Evolutionary conservation across 2,888 invertebrate genomes (phyloP).

Genomic region (Mythimna vitellina): DNA sequence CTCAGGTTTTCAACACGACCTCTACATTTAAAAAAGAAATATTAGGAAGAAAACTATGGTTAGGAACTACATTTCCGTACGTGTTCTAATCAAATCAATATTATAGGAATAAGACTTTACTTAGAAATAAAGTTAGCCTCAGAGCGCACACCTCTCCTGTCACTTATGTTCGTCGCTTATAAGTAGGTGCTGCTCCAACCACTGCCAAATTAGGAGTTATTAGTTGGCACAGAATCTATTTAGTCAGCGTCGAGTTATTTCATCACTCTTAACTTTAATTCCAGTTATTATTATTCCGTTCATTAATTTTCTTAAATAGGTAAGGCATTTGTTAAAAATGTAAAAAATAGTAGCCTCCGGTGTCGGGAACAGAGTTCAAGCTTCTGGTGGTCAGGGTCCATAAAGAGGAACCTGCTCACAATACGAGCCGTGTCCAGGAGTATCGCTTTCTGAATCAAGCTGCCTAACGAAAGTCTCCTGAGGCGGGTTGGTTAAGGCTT

Average conservation of each 20-base stretch:
- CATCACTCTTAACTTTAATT: conserved; percentile 1
- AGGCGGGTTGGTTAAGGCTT: too few relatives aligned
- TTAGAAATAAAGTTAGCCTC: not conserved
- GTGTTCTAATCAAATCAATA: not conserved
- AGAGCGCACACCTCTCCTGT: not conserved
- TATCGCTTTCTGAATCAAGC: too few relatives aligned
- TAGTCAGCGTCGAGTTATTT: conserved; percentile 6
- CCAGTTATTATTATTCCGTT: not conserved
- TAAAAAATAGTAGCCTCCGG: too few relatives aligned
- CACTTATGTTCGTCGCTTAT: conserved; percentile 4
- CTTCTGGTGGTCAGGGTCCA: too few relatives aligned
- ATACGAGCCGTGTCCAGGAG: too few relatives aligned
- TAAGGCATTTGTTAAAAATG: too few relatives aligned
- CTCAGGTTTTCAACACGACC: not conserved
- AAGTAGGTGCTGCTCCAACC: not conserved
- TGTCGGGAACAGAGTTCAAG: too few relatives aligned
- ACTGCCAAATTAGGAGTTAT: conserved; percentile 12
- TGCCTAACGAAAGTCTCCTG: too few relatives aligned
- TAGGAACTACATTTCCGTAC: too few relatives aligned
- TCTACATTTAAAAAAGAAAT: not conserved
- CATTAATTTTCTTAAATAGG: too few relatives aligned
- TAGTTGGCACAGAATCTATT: conserved; percentile 23
- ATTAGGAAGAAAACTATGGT: too few relatives aligned
- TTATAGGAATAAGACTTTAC: not conserved
- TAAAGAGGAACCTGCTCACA: too few relatives aligned